Base-by-base conservation (phyloP, 2,888 invertebrate genomes). In the Sinodicranocentrus sp. region DNA sequence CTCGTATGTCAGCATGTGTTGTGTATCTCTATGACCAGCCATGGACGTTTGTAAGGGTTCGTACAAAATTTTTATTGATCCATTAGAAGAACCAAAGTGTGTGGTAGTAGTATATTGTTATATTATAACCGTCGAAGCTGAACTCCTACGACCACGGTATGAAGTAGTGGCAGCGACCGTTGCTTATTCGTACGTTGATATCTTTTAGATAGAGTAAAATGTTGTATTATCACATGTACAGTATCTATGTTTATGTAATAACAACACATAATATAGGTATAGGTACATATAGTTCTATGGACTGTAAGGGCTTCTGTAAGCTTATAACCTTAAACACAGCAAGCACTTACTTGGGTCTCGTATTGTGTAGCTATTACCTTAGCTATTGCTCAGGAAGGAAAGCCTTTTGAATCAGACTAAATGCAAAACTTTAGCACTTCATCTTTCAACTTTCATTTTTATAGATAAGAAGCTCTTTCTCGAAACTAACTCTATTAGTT, bases 11-110 rank as follows among this genome's bases (percentile, higher is more conserved):
- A 79, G 63, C 79, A 79, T 59, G 68, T 78, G 75, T 19, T 71
- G 72, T 75, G 61, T 21, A 75, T 61, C 23, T 63, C 63, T 63
- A 44, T 75, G 75, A 63, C 63, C n/a, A 48, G 33, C 5, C 75
- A 63, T 75, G 63, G 75, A 75, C 26, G 48, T 48, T 65, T 70
- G 57, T 82, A 44, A 75, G 76, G 63, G 75, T 54, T 67, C 71
- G 43, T 48, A 78, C 71, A 72, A 84, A 77, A 84, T 73, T 70
- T 75, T 67, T 84, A 84, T 84, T 84, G 84, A 84, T 84, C 84
- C 84, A 84, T 84, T 84, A 80, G 67, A 79, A 70, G 79, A 63
- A 79, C 19, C 28, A 71, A 68, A 59, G 63, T 79, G 79, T 79
- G 79, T 79, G 79, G 71, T 79, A 71, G 63, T 79, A 71, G 61